Evolutionary conservation across 1,140 invertebrate species (phyloP), one percentile per base, ranked within the genome.

Genomic region (Sycobia sp.): DNA sequence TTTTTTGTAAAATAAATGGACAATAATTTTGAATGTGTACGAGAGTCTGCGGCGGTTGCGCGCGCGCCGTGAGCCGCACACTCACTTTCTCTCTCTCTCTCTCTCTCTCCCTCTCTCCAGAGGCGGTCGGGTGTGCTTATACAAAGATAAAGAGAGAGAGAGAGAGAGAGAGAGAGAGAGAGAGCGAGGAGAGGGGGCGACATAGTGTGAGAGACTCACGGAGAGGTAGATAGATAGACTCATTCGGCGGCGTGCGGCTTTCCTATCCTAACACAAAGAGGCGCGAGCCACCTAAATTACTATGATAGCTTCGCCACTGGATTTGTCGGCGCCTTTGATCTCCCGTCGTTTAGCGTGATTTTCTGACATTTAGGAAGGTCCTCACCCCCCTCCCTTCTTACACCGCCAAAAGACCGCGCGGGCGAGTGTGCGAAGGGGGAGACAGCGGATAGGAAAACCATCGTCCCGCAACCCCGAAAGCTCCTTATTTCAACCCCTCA

Each of bases 291-390:
- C 73, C 74, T 72, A 81, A 81, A 82, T 82, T 82, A 82, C 80
- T 82, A 81, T 80, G 79, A 82, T 82, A 82, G 79, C 75, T 79
- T n/a, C 74, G 77, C 78, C 80, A 80, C 79, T 74, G 78, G 74
- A 79, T 81, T 80, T 73, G 80, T 76, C 79, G 80, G 79, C 72
- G 51, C 69, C 71, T 81, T 82, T 82, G 76, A 81, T 81, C 76
- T 77, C 67, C 66, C 71, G 73, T 76, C 79, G 74, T 82, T 82
- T 81, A 81, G 77, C 77, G 77, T 79, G 77, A 78, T 80, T 71
- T 75, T 67, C 69, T 73, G 71, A 75, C 75, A 76, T 76, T 78
- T 74, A 74, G 76, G 72, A 70, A 72, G 72, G 71, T 71, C 72
- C 38, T 34, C 32, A 7, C 32, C 11, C n/a, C 32, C 5, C 11